A percentile compares a stretch with the other conserved stretches of the same genome.
Conservation (phyloP, 2,888 invertebrate genomes). For the Rhagonycha fulva region DNA sequence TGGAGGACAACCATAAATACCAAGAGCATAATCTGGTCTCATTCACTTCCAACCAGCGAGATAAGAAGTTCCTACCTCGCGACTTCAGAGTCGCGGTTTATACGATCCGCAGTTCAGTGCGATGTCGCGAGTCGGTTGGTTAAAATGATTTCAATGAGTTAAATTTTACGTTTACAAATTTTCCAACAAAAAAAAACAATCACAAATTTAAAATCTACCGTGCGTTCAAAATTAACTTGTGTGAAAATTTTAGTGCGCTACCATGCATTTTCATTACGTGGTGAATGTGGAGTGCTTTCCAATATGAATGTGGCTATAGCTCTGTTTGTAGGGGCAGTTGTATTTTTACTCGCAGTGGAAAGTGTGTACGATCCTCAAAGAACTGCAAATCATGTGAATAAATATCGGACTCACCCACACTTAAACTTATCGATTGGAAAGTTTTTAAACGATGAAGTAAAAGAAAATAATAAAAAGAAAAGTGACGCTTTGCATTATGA, state of each 20-base stretch:
- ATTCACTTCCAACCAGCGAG: constrained; percentile 23
- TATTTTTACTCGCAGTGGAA: constrained; percentile 16
- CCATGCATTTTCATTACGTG: constrained; percentile 16
- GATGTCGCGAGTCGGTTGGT: constrained; percentile 26
- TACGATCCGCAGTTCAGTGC: constrained; percentile 27
- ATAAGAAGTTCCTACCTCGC: constrained; percentile 30
- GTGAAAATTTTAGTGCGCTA: neutral
- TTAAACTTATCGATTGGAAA: constrained; percentile 2
- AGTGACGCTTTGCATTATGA: constrained; percentile 11
- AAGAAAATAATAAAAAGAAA: neutral
- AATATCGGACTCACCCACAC: constrained; percentile 2
- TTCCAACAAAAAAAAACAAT: neutral
- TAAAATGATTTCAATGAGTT: constrained; percentile 8
- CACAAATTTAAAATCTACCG: neutral
- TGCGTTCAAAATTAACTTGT: neutral
- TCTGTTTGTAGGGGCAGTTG: constrained; percentile 21
- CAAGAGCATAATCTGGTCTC: constrained; percentile 24
- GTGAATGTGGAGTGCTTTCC: constrained; percentile 7
- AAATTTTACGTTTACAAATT: neutral
- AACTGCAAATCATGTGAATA: constrained; percentile 12
- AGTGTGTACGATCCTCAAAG: constrained; percentile 12
- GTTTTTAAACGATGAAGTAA: neutral
- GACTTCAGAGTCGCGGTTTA: constrained; percentile 23
- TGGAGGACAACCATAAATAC: constrained; percentile 27
- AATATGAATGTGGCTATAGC: constrained; percentile 20